These are phyloP conservation scores for Vulpes lagopus DNA, from an alignment of 2,113 vertebrate species.

Conservation along the genomic window DNA sequence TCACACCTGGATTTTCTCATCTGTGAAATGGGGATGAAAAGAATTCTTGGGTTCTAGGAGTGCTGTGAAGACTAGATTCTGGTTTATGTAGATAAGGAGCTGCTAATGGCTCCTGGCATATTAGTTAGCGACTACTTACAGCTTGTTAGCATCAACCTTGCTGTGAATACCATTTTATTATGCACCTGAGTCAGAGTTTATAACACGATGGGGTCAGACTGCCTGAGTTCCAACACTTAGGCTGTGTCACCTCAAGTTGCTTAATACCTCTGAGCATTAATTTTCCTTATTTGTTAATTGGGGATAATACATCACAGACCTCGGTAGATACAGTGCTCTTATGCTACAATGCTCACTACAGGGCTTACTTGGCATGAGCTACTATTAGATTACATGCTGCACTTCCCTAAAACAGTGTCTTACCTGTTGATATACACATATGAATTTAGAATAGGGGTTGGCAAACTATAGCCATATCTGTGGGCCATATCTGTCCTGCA, in stretches of 20 bases:
- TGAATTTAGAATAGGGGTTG: neutral
- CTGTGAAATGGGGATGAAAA: neutral
- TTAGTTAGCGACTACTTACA: neutral
- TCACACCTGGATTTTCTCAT: neutral
- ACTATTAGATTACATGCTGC: neutral
- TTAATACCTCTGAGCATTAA: neutral
- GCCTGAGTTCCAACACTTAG: neutral
- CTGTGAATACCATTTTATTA: neutral
- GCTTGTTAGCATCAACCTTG: neutral
- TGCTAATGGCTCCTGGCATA: neutral
- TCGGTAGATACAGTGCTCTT: neutral
- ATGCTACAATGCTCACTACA: accelerated
- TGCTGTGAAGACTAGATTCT: neutral
- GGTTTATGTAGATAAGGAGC: neutral
- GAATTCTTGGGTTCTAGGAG: neutral
- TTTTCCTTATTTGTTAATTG: neutral
- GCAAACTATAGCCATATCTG: neutral
- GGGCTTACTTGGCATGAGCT: neutral
- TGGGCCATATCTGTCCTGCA: neutral
- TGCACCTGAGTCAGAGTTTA: neutral
- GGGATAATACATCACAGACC: too few species aligned
- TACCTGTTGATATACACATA: accelerated
- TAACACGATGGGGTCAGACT: neutral
- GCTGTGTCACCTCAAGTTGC: neutral
- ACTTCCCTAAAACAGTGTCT: neutral